phyloP scores from a whole-genome alignment of 2,113 vertebrate species.

The Procavia capensis region DNA sequence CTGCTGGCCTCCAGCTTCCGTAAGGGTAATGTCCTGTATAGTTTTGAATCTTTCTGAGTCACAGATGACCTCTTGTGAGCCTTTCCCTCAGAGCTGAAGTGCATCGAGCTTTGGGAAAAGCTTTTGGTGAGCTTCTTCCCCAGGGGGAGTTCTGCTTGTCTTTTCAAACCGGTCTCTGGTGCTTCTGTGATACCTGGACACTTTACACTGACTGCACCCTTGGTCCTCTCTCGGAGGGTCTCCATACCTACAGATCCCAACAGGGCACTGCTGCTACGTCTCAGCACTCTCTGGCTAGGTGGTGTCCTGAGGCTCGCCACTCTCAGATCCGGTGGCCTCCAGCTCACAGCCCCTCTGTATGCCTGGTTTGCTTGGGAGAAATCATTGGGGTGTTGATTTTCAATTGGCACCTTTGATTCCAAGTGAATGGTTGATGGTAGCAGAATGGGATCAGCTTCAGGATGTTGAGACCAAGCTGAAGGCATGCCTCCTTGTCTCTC shows the following conservation, averaged over 20 bases:
- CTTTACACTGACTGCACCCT: constrained; percentile 87
- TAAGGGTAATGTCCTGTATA: constrained; percentile 89
- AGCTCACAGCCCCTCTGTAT: constrained; percentile 88
- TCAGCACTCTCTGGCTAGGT: constrained; percentile 88
- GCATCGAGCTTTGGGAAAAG: constrained; percentile 91
- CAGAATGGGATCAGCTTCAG: constrained; percentile 92
- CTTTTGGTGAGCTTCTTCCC: constrained; percentile 93
- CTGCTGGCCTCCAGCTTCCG: constrained; percentile 87
- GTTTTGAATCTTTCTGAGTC: constrained; percentile 91
- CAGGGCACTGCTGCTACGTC: constrained; percentile 90
- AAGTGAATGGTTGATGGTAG: constrained; percentile 94
- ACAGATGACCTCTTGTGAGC: constrained; percentile 85
- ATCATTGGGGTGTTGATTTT: constrained; percentile 91
- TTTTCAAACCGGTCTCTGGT: constrained; percentile 86
- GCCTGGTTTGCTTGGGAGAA: constrained; percentile 89
- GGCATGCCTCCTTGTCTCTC: constrained; percentile 93
- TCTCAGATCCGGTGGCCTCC: constrained; percentile 87
- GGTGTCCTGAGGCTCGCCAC: constrained; percentile 91
- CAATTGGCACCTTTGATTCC: constrained; percentile 93
- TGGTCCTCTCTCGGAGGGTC: constrained; percentile 89
- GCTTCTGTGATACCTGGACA: constrained; percentile 84
- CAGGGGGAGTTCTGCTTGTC: constrained; percentile 86
- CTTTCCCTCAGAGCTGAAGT: constrained; percentile 84
- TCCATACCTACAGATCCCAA: constrained; percentile 89
- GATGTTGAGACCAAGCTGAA: constrained; percentile 93